phyloP scores from a whole-genome alignment of 2,888 invertebrate genomes.

The Ophioninae sp. region DNA sequence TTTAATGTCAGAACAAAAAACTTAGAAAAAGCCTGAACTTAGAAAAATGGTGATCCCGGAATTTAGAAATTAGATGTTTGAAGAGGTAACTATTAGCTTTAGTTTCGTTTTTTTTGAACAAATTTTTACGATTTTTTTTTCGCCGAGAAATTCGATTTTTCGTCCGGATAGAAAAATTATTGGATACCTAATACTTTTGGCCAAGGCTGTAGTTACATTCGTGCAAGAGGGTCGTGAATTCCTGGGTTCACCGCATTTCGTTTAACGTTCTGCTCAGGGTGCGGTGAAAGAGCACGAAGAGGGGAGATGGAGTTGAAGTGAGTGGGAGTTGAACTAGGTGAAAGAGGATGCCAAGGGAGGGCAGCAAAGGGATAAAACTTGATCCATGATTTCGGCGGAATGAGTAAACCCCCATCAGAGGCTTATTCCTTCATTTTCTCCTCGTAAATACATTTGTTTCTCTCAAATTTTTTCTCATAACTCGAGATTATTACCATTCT shows the following conservation, averaged over 20 bases:
- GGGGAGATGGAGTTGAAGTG: slow-evolving; percentile 3
- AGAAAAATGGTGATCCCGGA: too few relatives aligned
- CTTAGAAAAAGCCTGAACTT: too few relatives aligned
- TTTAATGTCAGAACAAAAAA: too few relatives aligned
- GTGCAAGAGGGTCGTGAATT: slow-evolving; percentile 34
- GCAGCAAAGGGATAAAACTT: slow-evolving; percentile 37
- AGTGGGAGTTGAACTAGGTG: not conserved
- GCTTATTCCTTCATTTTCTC: slow-evolving; percentile 18
- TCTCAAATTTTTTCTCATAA: slow-evolving; percentile 21
- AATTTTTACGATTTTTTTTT: too few relatives aligned
- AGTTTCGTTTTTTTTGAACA: too few relatives aligned
- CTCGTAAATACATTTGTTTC: slow-evolving; percentile 28
- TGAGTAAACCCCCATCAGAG: slow-evolving; percentile 23
- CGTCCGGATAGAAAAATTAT: too few relatives aligned
- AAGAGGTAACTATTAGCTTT: too few relatives aligned
- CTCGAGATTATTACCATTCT: slow-evolving; percentile 12
- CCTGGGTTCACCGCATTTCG: slow-evolving; percentile 49
- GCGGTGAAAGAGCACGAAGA: slow-evolving; percentile 10
- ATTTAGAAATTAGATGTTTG: too few relatives aligned
- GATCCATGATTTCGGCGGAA: slow-evolving; percentile 47
- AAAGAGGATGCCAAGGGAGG: slow-evolving; percentile 16
- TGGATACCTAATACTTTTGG: too few relatives aligned
- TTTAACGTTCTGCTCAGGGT: slow-evolving; percentile 52
- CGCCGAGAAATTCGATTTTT: too few relatives aligned
- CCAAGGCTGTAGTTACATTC: not conserved